Percentiles rank a stretch among this genome's conserved stretches.
Evolutionary conservation across 2,888 invertebrate species (phyloP).

Genomic region (Papilio demoleus): DNA sequence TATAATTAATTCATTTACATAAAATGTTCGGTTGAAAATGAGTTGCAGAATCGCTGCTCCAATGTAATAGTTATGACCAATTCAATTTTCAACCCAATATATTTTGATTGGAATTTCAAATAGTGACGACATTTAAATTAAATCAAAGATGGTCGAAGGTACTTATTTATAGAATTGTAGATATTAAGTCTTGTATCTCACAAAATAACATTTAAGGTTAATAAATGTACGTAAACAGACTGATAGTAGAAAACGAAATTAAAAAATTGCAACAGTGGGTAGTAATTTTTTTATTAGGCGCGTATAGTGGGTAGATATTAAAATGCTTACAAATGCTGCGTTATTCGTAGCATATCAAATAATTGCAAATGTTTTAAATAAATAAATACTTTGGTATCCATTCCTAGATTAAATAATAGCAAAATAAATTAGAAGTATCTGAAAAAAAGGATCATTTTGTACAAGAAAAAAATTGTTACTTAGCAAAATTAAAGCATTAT

Average conservation of each 20-base stretch:
- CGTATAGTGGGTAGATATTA: background rate
- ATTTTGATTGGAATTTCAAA: slow-evolving; percentile 19
- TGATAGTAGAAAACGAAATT: slow-evolving; percentile 35
- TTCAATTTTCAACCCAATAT: background rate
- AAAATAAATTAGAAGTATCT: background rate
- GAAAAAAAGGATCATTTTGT: background rate
- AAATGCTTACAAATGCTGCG: background rate
- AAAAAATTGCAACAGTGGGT: slow-evolving; percentile 24
- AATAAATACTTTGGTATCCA: background rate
- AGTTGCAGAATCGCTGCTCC: background rate
- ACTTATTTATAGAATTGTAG: background rate
- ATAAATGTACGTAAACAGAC: slow-evolving; percentile 36
- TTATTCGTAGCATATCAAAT: background rate
- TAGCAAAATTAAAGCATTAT: background rate
- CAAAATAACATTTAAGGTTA: slow-evolving; percentile 10
- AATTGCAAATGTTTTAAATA: background rate
- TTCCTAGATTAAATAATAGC: background rate
- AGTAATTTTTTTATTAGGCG: slow-evolving; percentile 20
- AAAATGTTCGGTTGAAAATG: background rate
- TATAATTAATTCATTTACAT: background rate
- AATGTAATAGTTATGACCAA: background rate
- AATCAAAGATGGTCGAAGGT: background rate
- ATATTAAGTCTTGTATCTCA: slow-evolving; percentile 2
- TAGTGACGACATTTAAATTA: too few species aligned
- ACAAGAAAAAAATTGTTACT: too few species aligned